These are phyloP conservation scores for Tachysurus fulvidraco DNA, from an alignment of 2,113 vertebrate genomes.

Conservation along the genomic window DNA sequence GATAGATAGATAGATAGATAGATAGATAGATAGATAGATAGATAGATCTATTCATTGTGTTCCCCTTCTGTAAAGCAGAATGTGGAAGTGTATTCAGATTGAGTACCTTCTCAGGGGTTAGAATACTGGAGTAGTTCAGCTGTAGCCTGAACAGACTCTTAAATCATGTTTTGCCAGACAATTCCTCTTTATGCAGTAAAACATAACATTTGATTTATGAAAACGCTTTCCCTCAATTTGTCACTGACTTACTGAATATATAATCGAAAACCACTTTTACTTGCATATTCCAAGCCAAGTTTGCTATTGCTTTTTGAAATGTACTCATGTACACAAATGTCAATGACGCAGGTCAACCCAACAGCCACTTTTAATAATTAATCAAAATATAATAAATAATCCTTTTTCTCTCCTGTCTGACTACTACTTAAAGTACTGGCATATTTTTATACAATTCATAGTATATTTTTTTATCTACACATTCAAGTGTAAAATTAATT, in stretches of 20 bases:
- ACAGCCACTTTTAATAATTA: not conserved
- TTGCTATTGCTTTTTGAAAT: constrained; percentile 42
- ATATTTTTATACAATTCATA: not conserved
- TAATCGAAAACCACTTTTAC: constrained; percentile 72
- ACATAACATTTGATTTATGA: constrained; percentile 72
- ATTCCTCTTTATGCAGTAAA: constrained; percentile 61
- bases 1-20: not conserved
- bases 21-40: not conserved
- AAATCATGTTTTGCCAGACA: constrained; percentile 71
- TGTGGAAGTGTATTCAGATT: constrained; percentile 37
- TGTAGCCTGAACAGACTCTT: constrained; percentile 61
- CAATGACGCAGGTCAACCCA: not conserved
- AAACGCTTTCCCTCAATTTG: constrained; percentile 69
- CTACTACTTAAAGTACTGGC: not conserved
- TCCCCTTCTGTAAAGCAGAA: constrained; percentile 39
- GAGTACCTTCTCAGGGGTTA: constrained; percentile 44
- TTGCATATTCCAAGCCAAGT: constrained; percentile 58
- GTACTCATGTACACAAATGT: constrained; percentile 48
- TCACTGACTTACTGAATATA: constrained; percentile 69
- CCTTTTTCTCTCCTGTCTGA: not conserved
- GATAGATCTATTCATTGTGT: too few relatives aligned
- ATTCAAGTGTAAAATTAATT: not conserved
- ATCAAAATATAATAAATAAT: not conserved
- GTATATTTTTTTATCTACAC: not conserved
- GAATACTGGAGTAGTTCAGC: constrained; percentile 47